Percentiles rank a stretch among this genome's conserved stretches.
Conservation (phyloP, 2,888 invertebrate species). For the Agonopterix arenella region DNA sequence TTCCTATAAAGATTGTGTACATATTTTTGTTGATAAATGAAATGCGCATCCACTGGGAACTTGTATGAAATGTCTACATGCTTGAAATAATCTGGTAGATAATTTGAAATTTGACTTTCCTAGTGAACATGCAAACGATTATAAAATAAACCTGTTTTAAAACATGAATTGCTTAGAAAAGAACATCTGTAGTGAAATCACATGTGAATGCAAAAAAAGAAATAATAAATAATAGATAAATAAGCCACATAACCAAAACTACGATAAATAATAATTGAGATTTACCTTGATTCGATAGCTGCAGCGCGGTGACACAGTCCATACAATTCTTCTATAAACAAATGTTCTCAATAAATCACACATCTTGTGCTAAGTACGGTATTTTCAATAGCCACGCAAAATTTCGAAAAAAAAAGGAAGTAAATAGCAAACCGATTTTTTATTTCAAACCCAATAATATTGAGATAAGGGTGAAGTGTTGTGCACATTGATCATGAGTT, state of each 20-base stretch:
- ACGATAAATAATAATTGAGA: conserved; percentile 42
- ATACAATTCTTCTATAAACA: conserved; percentile 39
- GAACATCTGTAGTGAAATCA: conserved; percentile 73
- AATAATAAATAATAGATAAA: conserved; percentile 70
- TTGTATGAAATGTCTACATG: conserved; percentile 33
- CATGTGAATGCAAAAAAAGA: conserved; percentile 73
- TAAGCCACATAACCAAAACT: conserved; percentile 72
- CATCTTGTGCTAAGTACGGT: conserved; percentile 18
- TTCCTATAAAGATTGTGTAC: too few species aligned
- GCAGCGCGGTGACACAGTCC: conserved; percentile 26
- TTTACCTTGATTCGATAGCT: conserved; percentile 50
- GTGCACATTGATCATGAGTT: conserved; percentile 39
- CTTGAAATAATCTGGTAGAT: conserved; percentile 38
- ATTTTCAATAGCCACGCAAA: conserved; percentile 13
- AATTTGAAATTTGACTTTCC: conserved; percentile 18
- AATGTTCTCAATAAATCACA: conserved; percentile 28
- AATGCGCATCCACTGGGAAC: conserved; percentile 63
- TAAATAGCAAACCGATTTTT: conserved; percentile 20
- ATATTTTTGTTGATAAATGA: conserved; percentile 41
- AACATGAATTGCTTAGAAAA: conserved; percentile 67
- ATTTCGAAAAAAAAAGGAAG: conserved; percentile 23
- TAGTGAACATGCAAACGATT: conserved; percentile 47
- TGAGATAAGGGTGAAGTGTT: conserved; percentile 39
- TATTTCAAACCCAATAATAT: conserved; percentile 24
- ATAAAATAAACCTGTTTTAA: conserved; percentile 23